These are phyloP conservation scores for Lysiphlebus fabarum DNA, from an alignment of 1,140 invertebrate genomes.

Conservation along the genomic window DNA sequence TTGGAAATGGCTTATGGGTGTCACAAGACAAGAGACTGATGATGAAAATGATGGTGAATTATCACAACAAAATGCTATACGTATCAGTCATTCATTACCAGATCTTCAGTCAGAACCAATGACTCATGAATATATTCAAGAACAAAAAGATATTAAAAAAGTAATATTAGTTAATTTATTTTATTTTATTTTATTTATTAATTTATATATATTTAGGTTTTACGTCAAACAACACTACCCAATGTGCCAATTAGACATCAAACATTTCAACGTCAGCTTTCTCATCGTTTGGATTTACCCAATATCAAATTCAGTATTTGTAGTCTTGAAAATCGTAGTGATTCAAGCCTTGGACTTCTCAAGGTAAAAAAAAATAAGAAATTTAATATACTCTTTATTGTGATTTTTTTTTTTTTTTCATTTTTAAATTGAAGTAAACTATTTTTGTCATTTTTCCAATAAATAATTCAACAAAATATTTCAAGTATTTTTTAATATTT, in stretches of 20 bases:
- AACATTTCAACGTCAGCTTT: conserved; percentile 74
- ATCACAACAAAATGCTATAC: conserved; percentile 65
- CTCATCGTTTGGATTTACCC: conserved; percentile 70
- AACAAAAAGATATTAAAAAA: conserved; percentile 69
- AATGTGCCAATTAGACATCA: conserved; percentile 76
- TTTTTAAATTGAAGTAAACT: conserved; percentile 1
- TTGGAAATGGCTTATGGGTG: conserved; percentile 66
- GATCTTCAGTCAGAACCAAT: conserved; percentile 69
- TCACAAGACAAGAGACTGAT: conserved; percentile 53
- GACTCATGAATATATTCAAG: conserved; percentile 70
- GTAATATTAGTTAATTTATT: no score
- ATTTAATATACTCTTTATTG: neutral
- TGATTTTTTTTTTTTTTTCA: no score
- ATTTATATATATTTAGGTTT: conserved; percentile 34
- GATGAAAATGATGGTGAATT: conserved; percentile 60
- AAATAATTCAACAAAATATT: conserved; percentile 4
- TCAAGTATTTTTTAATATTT: neutral
- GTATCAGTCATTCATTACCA: conserved; percentile 72
- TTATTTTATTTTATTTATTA: neutral
- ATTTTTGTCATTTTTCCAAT: conserved; percentile 18
- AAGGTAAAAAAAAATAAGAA: conserved; percentile 57
- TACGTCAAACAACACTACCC: conserved; percentile 76
- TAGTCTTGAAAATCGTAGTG: conserved; percentile 64
- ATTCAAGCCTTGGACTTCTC: conserved; percentile 65
- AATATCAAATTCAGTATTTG: conserved; percentile 75